These are phyloP conservation scores for Botrylloides violaceus DNA, from an alignment of 23 tunicate genomes.

Conservation along the genomic window DNA sequence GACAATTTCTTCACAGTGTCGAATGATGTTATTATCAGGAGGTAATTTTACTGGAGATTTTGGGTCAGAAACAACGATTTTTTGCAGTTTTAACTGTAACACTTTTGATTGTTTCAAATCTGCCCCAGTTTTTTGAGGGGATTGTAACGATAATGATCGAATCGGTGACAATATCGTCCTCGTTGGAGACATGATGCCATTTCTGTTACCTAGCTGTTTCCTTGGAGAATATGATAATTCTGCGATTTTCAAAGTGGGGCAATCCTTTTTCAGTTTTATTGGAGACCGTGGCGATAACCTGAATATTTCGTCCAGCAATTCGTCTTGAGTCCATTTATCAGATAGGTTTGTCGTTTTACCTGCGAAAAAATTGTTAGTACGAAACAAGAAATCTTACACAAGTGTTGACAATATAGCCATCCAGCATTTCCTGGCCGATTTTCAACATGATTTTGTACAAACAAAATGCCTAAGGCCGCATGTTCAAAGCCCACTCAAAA, in stretches of 20 bases:
- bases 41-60: background rate
- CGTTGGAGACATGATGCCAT: constrained; percentile 1
- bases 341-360: background rate
- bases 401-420: too few species aligned
- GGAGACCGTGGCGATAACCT: constrained; percentile 51
- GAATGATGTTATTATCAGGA: background rate
- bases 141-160: constrained; percentile 8
- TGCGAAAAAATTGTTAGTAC: background rate
- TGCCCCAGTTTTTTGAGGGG: background rate
- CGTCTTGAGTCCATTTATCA: background rate
- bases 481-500: too few species aligned
- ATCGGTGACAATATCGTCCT: constrained; percentile 19
- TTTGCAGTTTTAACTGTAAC: constrained; percentile 3
- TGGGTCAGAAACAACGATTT: background rate
- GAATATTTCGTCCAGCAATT: constrained; percentile 30
- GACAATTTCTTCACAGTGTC: background rate
- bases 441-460: too few species aligned
- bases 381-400: too few species aligned
- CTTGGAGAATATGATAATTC: background rate
- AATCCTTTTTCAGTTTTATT: constrained; percentile 18
- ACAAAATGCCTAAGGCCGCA: too few species aligned
- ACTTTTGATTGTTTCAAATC: constrained; percentile 4
- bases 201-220: background rate
- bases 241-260: background rate
- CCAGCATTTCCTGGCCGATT: too few species aligned